Base-by-base conservation (phyloP, 2,113 vertebrate genomes). In the Mesitornis unicolor region DNA sequence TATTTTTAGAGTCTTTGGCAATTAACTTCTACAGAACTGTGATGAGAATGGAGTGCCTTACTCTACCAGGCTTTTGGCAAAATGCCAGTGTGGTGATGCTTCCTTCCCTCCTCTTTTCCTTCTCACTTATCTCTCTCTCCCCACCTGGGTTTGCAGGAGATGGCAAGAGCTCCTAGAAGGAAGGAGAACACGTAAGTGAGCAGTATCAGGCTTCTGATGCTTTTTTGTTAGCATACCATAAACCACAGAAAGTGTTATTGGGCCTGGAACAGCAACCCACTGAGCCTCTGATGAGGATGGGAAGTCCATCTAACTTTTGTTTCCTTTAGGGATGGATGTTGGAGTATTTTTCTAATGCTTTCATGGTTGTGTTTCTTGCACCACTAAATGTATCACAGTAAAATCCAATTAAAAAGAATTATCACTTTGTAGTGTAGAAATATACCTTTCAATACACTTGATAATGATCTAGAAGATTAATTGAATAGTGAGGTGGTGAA, bases 401-500 rank as follows among this genome's bases (percentile, higher is more conserved):
- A 80, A 93, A 84, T 76, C 26, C 68, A 59, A 24, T 88, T 85
- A 48, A 77, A 1, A 63, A 94, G 82, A 76, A 77, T 59, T 93
- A 93, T 63, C 35, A 81, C 68, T 88, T 51, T 68, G 54, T 86
- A 70, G 13, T 21, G 31, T 68, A 59, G 61, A 38, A 22, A 31
- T 43, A 56, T 50, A 84, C 17, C 24, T 94, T 84, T 77, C 50
- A 38, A 16, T 88, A 54, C 13, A 53, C 5, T 51, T 70, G 22
- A 33, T 60, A 84, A 81, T 63, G 60, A 69, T 47, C 47, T 91
- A 61, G 84, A 85, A 91, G 54, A 84, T 90, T 53, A 90, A 71
- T 61, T 85, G 42, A 83, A 90, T 91, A 63, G 91, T 59, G 35
- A 83, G 29, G 59, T 90, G 59, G 18, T 87, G 59, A 96, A 96